Evolutionary conservation across 2,113 vertebrate species (phyloP), one percentile per base, ranked within the genome.

Genomic region (Sigmodon hispidus): DNA sequence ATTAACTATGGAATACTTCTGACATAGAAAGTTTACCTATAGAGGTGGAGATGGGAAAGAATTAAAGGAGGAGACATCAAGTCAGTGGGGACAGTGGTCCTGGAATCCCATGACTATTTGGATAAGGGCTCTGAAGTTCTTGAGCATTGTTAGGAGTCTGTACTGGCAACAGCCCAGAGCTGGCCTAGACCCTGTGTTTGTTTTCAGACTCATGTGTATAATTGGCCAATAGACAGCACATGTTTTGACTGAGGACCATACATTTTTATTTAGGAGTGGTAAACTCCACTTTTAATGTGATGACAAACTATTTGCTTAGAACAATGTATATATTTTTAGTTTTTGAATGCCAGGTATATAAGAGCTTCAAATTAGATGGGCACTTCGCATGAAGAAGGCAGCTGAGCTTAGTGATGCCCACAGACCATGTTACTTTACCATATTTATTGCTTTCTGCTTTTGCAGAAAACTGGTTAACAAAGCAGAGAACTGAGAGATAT

Each of bases 361-460:
- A 16, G 45, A 24, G 2, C 24, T 69, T 40, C 16, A 55, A 55
- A 48, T 79, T 17, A 40, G 59, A 34, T 31, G 15, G 16, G 29
- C 3, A 0, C 50, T 63, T 52, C 11, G 0, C 29, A 1, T 11
- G 34, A 31, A 34, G 11, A 15, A 13, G 8, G n/a, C 7, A 8
- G 31, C 21, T 7, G 1, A 4, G 26, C 57, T 48, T 59, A 2
- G 45, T 21, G 31, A 34, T 61, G 21, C 22, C 61, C 24, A 8
- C 22, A 1, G 1, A 12, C 9, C 1, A 0, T 26, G 10, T 1
- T 8, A 1, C 9, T 5, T 40, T 31, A 1, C 61, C 34, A 1
- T 3, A 12, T 4, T 70, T 2, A 0, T 36, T 19, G 22, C 15
- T 1, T 40, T 11, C 7, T 1, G 40, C 36, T 55, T 3, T 90